Evolutionary conservation across 1,140 invertebrate genomes (phyloP).

Genomic region (Bombus impatiens): DNA sequence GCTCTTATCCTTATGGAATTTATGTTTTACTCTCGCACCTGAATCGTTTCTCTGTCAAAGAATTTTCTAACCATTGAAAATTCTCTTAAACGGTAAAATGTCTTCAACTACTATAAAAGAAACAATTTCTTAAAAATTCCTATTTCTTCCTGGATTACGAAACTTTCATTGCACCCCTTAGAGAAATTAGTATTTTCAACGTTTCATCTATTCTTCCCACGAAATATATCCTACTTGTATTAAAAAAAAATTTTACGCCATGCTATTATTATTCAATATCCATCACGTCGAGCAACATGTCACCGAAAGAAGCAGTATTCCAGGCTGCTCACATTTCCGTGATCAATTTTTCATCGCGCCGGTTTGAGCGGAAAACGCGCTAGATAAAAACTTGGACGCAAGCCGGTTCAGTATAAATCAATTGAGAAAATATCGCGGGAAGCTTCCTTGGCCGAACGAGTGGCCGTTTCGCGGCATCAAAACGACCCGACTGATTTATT

Average conservation of each 20-base stretch:
- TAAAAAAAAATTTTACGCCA: background rate
- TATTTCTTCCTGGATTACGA: background rate
- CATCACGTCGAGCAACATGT: background rate
- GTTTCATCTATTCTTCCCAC: background rate
- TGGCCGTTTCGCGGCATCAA: constrained; percentile 12
- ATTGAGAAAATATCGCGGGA: background rate
- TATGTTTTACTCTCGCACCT: too few relatives aligned
- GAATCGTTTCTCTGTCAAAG: too few relatives aligned
- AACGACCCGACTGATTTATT: constrained; percentile 50
- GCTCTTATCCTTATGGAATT: too few relatives aligned
- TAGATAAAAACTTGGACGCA: background rate
- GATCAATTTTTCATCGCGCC: background rate
- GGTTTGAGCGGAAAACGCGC: background rate
- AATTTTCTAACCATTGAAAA: too few relatives aligned
- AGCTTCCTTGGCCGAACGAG: background rate
- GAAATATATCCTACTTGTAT: too few relatives aligned
- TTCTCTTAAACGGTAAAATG: too few relatives aligned
- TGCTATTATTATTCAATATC: background rate
- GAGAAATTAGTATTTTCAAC: background rate
- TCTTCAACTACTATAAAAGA: too few relatives aligned
- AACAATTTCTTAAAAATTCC: too few relatives aligned
- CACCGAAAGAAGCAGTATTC: background rate
- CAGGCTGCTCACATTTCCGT: background rate
- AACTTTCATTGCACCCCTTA: too few relatives aligned
- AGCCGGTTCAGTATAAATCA: constrained; percentile 6